Evolutionary conservation across 1,140 invertebrate species (phyloP).

Genomic region (Temnothorax longispinosus): DNA sequence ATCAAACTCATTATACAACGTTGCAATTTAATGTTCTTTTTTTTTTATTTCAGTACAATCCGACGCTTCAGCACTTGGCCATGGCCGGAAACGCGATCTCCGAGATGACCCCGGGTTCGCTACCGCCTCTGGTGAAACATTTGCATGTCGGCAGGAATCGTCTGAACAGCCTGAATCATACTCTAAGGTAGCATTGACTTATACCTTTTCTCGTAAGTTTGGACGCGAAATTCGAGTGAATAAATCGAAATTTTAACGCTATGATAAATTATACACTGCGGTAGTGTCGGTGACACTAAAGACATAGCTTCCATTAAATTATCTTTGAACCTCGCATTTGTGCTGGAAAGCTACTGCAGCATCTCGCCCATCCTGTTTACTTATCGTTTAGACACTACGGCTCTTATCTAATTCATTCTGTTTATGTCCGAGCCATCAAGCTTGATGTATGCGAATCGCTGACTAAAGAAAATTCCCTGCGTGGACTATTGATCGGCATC

Average conservation of each 20-base stretch:
- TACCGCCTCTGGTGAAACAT: slow-evolving; percentile 88
- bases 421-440: slow-evolving; percentile 46
- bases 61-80: slow-evolving; percentile 89
- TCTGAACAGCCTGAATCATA: slow-evolving; percentile 90
- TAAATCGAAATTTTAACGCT: neutral
- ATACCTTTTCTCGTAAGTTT: neutral
- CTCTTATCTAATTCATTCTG: slow-evolving; percentile 65
- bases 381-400: slow-evolving; percentile 18
- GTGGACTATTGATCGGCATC: slow-evolving; percentile 21
- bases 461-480: slow-evolving; percentile 40
- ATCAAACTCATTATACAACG: neutral
- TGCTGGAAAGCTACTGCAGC: neutral
- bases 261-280: neutral
- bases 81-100: slow-evolving; percentile 90
- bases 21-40: neutral
- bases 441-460: slow-evolving; percentile 26
- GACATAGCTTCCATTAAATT: neutral
- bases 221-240: neutral
- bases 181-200: slow-evolving; percentile 86
- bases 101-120: slow-evolving; percentile 88
- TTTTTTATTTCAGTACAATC: slow-evolving; percentile 87
- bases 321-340: neutral
- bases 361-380: slow-evolving; percentile 64
- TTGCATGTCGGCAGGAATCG: slow-evolving; percentile 91
- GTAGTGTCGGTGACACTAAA: neutral